These are phyloP conservation scores for Macrotis lagotis DNA, from an alignment of 2,113 vertebrate species.

Conservation along the genomic window DNA sequence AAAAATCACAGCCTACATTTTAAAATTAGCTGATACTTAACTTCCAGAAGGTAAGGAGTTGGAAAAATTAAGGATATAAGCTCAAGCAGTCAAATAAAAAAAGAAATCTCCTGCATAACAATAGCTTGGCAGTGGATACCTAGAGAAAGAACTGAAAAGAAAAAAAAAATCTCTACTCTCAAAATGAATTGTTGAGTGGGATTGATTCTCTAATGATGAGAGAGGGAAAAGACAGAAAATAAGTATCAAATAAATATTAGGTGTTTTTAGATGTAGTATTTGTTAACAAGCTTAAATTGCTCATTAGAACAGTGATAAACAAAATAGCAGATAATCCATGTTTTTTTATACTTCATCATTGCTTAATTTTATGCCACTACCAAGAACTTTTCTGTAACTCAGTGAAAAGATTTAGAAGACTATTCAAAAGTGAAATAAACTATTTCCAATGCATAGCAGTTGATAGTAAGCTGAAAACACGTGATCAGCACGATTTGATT, in stretches of 20 bases:
- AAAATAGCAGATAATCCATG: slow-evolving; percentile 34
- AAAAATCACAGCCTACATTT: slow-evolving; percentile 35
- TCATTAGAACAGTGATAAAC: slow-evolving; percentile 37
- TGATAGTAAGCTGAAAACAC: slow-evolving; percentile 23
- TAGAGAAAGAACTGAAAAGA: slow-evolving; percentile 27
- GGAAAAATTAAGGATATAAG: background rate
- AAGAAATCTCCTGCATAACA: slow-evolving; percentile 43
- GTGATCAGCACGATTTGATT: slow-evolving; percentile 1
- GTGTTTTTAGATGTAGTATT: slow-evolving; percentile 2
- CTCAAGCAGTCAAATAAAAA: slow-evolving; percentile 35
- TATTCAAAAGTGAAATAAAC: slow-evolving; percentile 34
- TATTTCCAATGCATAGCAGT: background rate
- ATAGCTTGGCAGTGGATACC: slow-evolving; percentile 24
- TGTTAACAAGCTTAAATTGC: slow-evolving; percentile 39
- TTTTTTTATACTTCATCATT: slow-evolving; percentile 17
- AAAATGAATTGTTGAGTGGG: background rate
- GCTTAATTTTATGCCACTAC: slow-evolving; percentile 28
- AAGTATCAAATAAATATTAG: slow-evolving; percentile 26
- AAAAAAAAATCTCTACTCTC: background rate
- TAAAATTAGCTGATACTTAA: slow-evolving; percentile 41
- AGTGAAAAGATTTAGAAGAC: slow-evolving; percentile 55
- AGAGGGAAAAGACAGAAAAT: background rate
- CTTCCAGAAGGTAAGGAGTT: slow-evolving; percentile 12
- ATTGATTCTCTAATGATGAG: background rate
- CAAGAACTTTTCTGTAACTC: slow-evolving; percentile 27